Evolutionary conservation across 2,888 invertebrate species (phyloP), one percentile per base, ranked within the genome.

Genomic region (Apocheima hispidaria): DNA sequence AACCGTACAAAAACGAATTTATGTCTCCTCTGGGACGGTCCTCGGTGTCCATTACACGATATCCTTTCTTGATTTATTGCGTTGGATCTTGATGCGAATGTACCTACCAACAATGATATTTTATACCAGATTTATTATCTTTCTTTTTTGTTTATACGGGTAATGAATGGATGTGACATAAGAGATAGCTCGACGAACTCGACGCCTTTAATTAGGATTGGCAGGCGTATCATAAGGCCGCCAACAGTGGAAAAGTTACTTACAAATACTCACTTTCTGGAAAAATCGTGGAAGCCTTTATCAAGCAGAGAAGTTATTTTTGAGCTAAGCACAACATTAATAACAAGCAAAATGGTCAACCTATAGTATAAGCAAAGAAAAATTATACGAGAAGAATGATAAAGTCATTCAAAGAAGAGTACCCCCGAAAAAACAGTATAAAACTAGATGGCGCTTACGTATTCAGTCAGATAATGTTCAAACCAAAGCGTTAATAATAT

Each of bases 51-150:
- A 88, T 90, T 90, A 88, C 89, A 82, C 81, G 88, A 87, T 90
- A 88, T 90, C 88, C 88, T 85, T 68, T 68, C 84, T 85, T 90
- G 90, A 91, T 92, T 90, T 91, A 90, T 90, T 88, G 82, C 75
- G 75, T 79, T 77, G 80, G 80, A 86, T 84, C 85, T 82, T 81
- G 78, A 69, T 62, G 64, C 67, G 66, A 60, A 62, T 63, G 50
- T 50, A 50, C 33, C 28, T 5, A 20, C 40, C 16, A 26, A 51
- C 28, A 51, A 51, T 51, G 40, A 51, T 51, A 51, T 51, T 51
- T 51, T 38, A 40, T 18, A 28, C 50, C 51, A 51, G 51, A 51
- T 51, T 51, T 51, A 38, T 51, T 51, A 28, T 40, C 40, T 36
- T 26, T 18, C n/a, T 20, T 26, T 38, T 50, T 50, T 46, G 35